Conservation (phyloP, 2,797 vertebrate genomes). For the Anguilla obscura region DNA sequence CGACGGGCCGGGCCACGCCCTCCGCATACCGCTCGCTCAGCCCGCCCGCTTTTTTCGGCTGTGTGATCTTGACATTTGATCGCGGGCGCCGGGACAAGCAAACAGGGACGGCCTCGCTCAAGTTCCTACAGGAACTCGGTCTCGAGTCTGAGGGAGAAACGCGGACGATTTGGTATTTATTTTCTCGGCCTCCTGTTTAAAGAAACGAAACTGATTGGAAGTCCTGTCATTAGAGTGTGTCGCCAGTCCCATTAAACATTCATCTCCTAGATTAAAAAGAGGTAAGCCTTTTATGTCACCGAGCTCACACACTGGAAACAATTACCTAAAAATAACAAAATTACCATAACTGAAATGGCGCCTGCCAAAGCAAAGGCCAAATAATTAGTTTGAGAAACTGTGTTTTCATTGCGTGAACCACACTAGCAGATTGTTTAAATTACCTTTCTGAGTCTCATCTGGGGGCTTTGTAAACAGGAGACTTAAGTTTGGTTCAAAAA, state of each 20-base stretch:
- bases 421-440: slow-evolving; percentile 52
- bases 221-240: slow-evolving; percentile 54
- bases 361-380: slow-evolving; percentile 57
- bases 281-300: slow-evolving; percentile 55
- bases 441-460: slow-evolving; percentile 51
- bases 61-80: slow-evolving; percentile 10
- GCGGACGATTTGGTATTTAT: slow-evolving; percentile 39
- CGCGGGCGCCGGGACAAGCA: background rate
- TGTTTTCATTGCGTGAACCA: slow-evolving; percentile 58
- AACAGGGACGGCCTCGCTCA: slow-evolving; percentile 25
- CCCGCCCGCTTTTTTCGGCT: background rate
- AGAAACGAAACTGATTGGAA: slow-evolving; percentile 47
- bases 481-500: slow-evolving; percentile 37
- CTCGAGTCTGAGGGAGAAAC: background rate
- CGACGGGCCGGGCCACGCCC: slow-evolving; percentile 66
- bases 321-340: slow-evolving; percentile 62
- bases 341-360: slow-evolving; percentile 58
- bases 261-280: slow-evolving; percentile 59
- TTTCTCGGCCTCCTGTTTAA: slow-evolving; percentile 49
- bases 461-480: slow-evolving; percentile 52
- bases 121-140: slow-evolving; percentile 34
- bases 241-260: slow-evolving; percentile 49
- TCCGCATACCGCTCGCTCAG: slow-evolving; percentile 49
- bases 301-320: slow-evolving; percentile 61
- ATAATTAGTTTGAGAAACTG: slow-evolving; percentile 60